Evolutionary conservation across 2,888 invertebrate species (phyloP).

Genomic region (Bugula neritina): DNA sequence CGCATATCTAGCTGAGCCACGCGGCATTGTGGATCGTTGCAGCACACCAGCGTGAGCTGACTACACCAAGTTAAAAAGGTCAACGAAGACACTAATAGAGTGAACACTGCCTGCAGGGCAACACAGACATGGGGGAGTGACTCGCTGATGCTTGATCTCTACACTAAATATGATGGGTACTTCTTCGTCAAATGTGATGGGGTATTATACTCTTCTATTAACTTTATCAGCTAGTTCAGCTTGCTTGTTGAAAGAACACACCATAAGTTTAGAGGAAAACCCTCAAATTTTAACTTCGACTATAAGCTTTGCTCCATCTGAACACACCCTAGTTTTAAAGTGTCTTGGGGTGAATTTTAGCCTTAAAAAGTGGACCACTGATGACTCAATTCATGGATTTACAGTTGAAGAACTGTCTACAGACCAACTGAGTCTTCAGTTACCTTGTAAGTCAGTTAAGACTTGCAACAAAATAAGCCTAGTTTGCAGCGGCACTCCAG

Average conservation of each 20-base stretch:
- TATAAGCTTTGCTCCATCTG: background rate
- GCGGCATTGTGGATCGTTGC: no score
- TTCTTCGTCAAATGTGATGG: no score
- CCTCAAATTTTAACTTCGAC: background rate
- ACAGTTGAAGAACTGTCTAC: background rate
- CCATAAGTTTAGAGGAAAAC: background rate
- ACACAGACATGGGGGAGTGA: no score
- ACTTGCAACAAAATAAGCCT: background rate
- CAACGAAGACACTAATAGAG: no score
- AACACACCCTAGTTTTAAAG: background rate
- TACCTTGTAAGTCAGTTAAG: background rate
- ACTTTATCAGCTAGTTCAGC: background rate
- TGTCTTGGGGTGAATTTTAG: background rate
- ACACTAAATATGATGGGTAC: no score
- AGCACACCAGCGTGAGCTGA: no score
- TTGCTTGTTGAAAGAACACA: background rate
- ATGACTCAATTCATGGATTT: background rate
- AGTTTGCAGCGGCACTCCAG: background rate
- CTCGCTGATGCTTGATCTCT: no score
- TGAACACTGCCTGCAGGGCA: no score
- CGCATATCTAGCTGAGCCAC: no score
- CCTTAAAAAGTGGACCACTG: background rate
- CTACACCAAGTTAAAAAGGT: no score
- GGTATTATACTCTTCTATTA: no score
- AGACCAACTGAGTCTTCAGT: background rate